Base-by-base conservation (phyloP, 2,888 invertebrate species). In the Trilocha varians region DNA sequence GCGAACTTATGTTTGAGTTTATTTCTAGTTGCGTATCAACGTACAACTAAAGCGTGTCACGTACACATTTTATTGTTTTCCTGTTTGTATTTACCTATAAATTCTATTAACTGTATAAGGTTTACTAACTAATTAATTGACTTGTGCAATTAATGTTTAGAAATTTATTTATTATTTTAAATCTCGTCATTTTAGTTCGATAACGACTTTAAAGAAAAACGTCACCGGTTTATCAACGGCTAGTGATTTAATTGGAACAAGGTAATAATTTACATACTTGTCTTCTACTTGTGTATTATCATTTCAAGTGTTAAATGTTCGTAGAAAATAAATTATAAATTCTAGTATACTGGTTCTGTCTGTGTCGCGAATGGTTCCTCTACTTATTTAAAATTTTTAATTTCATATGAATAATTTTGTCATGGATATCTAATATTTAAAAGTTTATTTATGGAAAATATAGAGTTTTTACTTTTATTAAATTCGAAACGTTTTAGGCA, bases 231-330 rank as follows among this genome's bases (percentile, higher is more conserved):
- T 54, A 57, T 58, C 52, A 44, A 57, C 51, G 43, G 53, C 47
- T 47, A 50, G 57, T 59, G 55, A 58, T 62, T 66, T 59, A 70
- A 71, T 62, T 67, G 62, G 70, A 64, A 64, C 70, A 68, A 70
- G 68, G 70, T 68, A 68, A 69, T 68, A 69, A 70, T 66, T 64
- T 67, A 69, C 61, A 61, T 62, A 55, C 53, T 64, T 46, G 53
- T 62, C 62, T 65, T 59, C 57, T 52, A 59, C 55, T 57, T 58
- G 52, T 47, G 50, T 57, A 57, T 61, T 61, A 62, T 59, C 59
- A 58, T 53, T 50, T 50, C 53, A 48, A 58, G 55, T 55, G 53
- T 55, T 53, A 55, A 50, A 55, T 53, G 51, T 64, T 65, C 67
- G 55, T 39, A 57, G 62, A 62, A 62, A 53, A 50, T 52, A 25